Evolutionary conservation across 2,888 invertebrate genomes (phyloP).

Genomic region (Mactromeris polynyma): DNA sequence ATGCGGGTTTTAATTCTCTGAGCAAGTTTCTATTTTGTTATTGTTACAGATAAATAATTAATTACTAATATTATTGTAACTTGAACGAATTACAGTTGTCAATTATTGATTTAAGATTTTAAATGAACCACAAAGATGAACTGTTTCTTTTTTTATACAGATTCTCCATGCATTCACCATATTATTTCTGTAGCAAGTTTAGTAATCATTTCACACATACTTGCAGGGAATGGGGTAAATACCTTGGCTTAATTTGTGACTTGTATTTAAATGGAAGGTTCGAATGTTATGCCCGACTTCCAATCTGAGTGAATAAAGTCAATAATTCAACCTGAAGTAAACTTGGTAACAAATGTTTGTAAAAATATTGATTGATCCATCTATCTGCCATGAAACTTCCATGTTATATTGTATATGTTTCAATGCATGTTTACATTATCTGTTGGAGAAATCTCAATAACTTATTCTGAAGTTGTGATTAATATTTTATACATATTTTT

Average conservation of each 20-base stretch:
- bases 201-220: no score
- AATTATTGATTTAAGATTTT: not conserved
- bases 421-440: not conserved
- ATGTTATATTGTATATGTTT: not conserved
- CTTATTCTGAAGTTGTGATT: not conserved
- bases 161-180: no score
- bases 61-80: not conserved
- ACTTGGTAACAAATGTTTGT: not conserved
- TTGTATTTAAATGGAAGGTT: no score
- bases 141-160: no score
- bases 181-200: no score
- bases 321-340: not conserved
- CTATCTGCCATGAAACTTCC: not conserved
- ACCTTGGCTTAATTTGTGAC: no score
- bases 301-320: no score
- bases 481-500: constrained; percentile 4
- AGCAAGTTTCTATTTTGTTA: not conserved
- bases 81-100: not conserved
- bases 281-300: no score
- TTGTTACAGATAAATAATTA: not conserved
- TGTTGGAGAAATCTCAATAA: not conserved
- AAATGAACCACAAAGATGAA: not conserved
- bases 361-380: not conserved
- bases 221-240: no score
- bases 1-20: not conserved